Percentiles rank a stretch among this genome's conserved stretches.
Conservation (phyloP, 2,113 vertebrate species). For the Tauraco erythrolophus region DNA sequence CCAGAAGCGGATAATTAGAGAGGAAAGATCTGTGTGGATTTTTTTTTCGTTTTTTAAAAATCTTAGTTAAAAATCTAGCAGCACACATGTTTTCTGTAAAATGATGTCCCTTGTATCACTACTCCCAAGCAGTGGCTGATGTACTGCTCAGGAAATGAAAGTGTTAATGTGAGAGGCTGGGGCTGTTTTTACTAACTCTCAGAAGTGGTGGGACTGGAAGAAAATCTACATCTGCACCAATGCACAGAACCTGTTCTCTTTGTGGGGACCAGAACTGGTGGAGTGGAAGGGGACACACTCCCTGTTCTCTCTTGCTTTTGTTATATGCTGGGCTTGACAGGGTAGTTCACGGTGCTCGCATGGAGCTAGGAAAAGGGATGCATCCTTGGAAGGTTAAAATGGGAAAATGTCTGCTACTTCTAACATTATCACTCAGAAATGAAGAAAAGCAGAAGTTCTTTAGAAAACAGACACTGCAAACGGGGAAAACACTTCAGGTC, state of each 20-base stretch:
- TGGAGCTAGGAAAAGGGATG: not conserved
- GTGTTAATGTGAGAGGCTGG: not conserved
- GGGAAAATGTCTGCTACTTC: not conserved
- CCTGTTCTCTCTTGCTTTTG: not conserved
- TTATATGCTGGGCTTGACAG: not conserved
- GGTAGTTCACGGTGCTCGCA: not conserved
- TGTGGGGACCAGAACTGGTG: not conserved
- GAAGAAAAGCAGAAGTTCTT: not conserved
- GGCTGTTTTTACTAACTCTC: not conserved
- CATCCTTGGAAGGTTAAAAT: not conserved
- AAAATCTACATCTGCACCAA: not conserved
- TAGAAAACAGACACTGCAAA: not conserved
- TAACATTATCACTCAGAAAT: not conserved
- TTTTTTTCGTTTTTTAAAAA: not conserved
- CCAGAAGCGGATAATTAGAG: conserved; percentile 15
- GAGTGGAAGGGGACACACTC: not conserved
- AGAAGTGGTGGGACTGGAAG: not conserved
- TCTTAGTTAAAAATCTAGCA: conserved; percentile 29
- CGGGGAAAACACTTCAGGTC: not conserved
- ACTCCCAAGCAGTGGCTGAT: not conserved
- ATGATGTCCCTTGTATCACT: not conserved
- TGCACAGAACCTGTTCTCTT: not conserved
- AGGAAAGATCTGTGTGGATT: conserved; percentile 30
- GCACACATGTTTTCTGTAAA: not conserved
- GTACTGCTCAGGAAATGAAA: not conserved